Conservation (phyloP, 2,888 invertebrate species). For the Cheilosia vernalis region DNA sequence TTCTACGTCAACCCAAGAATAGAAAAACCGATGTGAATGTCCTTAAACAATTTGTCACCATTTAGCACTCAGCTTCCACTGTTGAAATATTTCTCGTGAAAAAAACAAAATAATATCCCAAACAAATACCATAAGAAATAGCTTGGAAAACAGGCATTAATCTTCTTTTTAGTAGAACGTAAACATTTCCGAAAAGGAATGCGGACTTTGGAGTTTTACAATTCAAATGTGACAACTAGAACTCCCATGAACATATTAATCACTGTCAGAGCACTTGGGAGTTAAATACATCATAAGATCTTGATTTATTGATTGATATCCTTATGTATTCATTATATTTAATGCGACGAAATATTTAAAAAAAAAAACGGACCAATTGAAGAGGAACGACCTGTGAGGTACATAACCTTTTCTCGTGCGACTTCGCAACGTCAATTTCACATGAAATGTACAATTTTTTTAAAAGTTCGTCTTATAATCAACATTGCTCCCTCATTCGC, state of each 20-base stretch:
- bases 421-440: too few relatives aligned
- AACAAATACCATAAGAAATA: neutral
- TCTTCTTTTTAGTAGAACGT: neutral
- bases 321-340: too few relatives aligned
- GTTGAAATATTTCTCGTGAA: neutral
- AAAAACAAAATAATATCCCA: neutral
- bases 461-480: too few relatives aligned
- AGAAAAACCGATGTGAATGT: neutral
- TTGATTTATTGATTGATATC: too few relatives aligned
- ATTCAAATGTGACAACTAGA: neutral
- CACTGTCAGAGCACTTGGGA: neutral
- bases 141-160: neutral
- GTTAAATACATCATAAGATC: too few relatives aligned
- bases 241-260: neutral
- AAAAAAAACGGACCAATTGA: too few relatives aligned
- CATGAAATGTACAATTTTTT: too few relatives aligned
- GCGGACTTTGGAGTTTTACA: too few relatives aligned
- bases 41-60: slow-evolving; percentile 4
- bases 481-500: too few relatives aligned
- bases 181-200: neutral
- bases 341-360: too few relatives aligned
- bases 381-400: too few relatives aligned
- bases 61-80: neutral
- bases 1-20: neutral
- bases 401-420: too few relatives aligned